These are phyloP conservation scores for Mamestra brassicae DNA, from an alignment of 2,888 invertebrate genomes.

Conservation along the genomic window DNA sequence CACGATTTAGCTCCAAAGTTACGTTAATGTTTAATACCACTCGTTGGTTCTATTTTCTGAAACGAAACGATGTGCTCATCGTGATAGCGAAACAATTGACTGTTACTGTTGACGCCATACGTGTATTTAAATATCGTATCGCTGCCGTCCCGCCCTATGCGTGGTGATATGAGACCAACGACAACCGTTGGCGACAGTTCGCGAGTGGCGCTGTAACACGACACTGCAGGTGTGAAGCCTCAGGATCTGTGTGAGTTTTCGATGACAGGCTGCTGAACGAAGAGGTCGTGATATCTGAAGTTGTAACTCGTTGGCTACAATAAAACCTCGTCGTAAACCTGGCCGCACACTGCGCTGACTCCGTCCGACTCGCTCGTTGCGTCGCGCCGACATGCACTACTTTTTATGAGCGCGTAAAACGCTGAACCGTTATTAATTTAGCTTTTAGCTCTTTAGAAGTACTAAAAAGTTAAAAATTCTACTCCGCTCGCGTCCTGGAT, in stretches of 20 bases:
- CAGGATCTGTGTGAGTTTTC: too few relatives aligned
- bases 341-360: conserved; percentile 1
- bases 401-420: conserved; percentile 38
- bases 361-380: background rate
- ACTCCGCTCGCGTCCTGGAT: background rate
- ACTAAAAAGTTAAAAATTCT: conserved; percentile 16
- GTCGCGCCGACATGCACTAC: background rate
- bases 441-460: conserved; percentile 8
- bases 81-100: background rate
- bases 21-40: background rate
- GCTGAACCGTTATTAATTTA: conserved; percentile 36
- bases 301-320: background rate
- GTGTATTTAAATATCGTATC: too few relatives aligned
- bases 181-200: too few relatives aligned
- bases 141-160: too few relatives aligned
- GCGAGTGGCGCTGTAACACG: background rate
- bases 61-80: background rate
- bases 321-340: conserved; percentile 1
- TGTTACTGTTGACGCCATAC: background rate
- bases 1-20: conserved; percentile 2
- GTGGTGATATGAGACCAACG: background rate
- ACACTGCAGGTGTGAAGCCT: background rate
- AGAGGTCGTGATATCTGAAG: background rate
- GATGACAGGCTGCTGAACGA: background rate
- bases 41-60: conserved; percentile 3